phyloP scores from a whole-genome alignment of 2,888 invertebrate species.

The Linyphia triangularis region DNA sequence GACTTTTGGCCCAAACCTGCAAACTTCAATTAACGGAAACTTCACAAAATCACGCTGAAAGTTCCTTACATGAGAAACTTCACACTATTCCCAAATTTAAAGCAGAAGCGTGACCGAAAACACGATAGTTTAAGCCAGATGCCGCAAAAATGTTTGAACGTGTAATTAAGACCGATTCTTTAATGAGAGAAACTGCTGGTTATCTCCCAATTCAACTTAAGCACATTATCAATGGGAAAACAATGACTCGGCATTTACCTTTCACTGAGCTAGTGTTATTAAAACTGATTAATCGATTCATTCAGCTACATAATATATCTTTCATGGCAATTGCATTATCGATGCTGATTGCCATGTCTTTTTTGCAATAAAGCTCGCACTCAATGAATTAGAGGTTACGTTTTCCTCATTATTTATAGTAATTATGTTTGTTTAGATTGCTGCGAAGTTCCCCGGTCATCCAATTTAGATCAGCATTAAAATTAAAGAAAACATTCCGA shows the following conservation, averaged over 20 bases:
- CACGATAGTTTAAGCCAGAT: slow-evolving; percentile 4
- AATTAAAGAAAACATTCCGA: neutral
- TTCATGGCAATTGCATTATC: neutral
- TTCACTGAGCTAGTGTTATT: neutral
- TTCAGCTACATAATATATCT: neutral
- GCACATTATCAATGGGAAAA: neutral
- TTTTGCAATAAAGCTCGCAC: neutral
- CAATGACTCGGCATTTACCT: neutral
- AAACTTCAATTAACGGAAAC: neutral
- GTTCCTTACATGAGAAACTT: neutral
- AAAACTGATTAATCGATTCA: slow-evolving; percentile 2
- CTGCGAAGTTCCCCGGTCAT: neutral
- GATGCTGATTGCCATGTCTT: neutral
- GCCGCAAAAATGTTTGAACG: neutral
- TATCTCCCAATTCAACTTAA: neutral
- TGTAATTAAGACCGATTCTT: slow-evolving; percentile 14
- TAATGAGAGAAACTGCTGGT: neutral
- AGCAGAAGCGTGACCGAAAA: slow-evolving; percentile 8
- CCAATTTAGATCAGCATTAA: neutral
- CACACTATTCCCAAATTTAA: slow-evolving; percentile 10
- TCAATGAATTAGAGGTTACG: neutral
- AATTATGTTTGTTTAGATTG: neutral
- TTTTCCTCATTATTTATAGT: neutral
- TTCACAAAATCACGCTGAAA: neutral
- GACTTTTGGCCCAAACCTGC: no score